Evolutionary conservation across 2,888 invertebrate genomes (phyloP), one percentile per base, ranked within the genome.

Genomic region (Leptopterna dolabrata): DNA sequence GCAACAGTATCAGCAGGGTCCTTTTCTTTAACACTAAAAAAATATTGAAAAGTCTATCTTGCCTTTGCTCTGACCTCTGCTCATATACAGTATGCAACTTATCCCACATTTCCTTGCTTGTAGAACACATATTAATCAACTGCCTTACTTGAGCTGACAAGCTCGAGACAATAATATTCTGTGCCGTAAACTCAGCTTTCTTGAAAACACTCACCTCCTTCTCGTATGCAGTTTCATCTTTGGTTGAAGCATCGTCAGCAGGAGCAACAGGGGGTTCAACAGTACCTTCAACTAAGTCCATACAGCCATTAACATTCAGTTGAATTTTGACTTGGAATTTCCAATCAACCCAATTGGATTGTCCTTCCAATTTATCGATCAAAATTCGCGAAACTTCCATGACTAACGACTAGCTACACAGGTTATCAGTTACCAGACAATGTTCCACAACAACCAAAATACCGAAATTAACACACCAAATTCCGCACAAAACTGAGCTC

Each of bases 301-400:
- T 87, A 78, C 76, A 63, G 43, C 80, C 86, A 86, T 55, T 63
- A 29, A 78, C 80, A 19, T 82, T 29, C n/a, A 87, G 73, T 78
- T 87, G 87, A 41, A 87, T 87, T 81, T 71, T 87, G 30, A 87
- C 81, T 47, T 87, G 87, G 82, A 87, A 87, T 55, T 82, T 81
- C 87, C 87, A 87, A 45, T 82, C 82, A 43, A 73, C 47, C 71
- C 87, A 87, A 82, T 87, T 87, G 82, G 87, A 71, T 41, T 86
- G 86, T 19, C 86, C 86, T 36, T 86, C 86, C 70, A 86, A 51
- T 86, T 86, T 86, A 63, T 86, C 86, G 55, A 86, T 80, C 19
- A 45, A 43, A 86, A 85, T 73, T 73, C 76, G 11, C 73, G 85
- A 73, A n/a, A n/a, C n/a, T n/a, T n/a, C n/a, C n/a, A n/a, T n/a